Base-by-base conservation (phyloP, 2,113 vertebrate genomes). In the Phodopus roborovskii region DNA sequence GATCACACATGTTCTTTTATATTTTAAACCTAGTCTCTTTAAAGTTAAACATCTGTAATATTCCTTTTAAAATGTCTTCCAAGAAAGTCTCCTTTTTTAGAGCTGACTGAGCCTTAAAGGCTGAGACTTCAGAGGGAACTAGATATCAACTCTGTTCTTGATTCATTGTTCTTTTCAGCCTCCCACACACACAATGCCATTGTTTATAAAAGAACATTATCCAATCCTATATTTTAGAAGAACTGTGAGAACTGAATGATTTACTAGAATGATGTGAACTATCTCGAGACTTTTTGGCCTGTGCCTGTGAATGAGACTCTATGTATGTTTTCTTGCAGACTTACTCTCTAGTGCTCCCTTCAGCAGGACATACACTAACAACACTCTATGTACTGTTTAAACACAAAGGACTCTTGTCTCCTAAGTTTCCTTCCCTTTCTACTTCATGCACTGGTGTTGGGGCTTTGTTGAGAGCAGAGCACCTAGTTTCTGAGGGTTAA, bases 1-100 rank as follows among this genome's bases (percentile, higher is more conserved):
- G 71, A 96, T 90, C 83, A 95, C 66, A 92, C 78, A 75, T 94
- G 33, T 93, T 90, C 62, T 93, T 96, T 6, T 62, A 91, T 78
- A 89, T 95, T 94, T 97, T 93, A 93, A 94, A 94, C 56, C 45
- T 95, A 71, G 45, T 78, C 96, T 91, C 58, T 94, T 96, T 66
- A 28, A 94, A 93, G 90, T 86, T 94, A 93, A 96, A 85, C 13
- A 24, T 56, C 92, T 82, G 33, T 92, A 53, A 7, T 70, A 28
- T 88, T 95, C 6, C 53, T 96, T 92, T 90, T 48, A 60, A 95
- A 94, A 86, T 68, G 4, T 22, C 71, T 95, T 58, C 30, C 3
- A 74, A 89, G 88, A 95, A 79, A 33, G 62, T 56, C 20, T 75
- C 42, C 39, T 71, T 90, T 64, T 64, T 84, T 39, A 71, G 39